Evolutionary conservation across 1,140 invertebrate species (phyloP), one percentile per base, ranked within the genome.

Genomic region (Drosophila lowei): DNA sequence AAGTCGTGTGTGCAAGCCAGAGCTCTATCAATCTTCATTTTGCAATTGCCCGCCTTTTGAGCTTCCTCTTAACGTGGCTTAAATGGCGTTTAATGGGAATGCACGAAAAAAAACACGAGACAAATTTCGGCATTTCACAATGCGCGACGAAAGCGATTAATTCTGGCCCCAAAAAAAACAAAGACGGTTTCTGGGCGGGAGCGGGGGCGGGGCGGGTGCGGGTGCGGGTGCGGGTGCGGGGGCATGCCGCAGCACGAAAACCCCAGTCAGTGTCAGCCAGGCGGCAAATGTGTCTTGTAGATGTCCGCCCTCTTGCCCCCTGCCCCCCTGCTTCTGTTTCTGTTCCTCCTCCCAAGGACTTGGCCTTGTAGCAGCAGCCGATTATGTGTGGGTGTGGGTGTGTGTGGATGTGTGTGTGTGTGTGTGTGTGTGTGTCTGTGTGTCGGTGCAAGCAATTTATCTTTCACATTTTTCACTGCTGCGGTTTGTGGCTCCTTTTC

Each of bases 11-110:
- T 23, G 46, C 43, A 61, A 30, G 28, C 25, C 25, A 7, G 28
- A 30, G 59, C 48, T 59, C 34, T 62, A 83, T 83, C 80, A 83
- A 83, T 84, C 78, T 79, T 79, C 54, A 62, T 76, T 79, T 7
- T 30, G 53, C 38, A 61, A 46, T 49, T 66, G 52, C 52, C 47
- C 11, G 11, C 28, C 6, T 44, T 28, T 38, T 44, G 34, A 13
- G 41, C 46, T 59, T 42, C 41, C 47, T 60, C 13, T 42, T 30
- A 28, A 28, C 30, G 46, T 52, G 48, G 70, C 75, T 65, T 76
- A 84, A 85, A 84, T 79, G 72, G 66, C 79, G 79, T 79, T 84
- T 72, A 79, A 79, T 84, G 75, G 57, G 67, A 79, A 79, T 84
- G 75, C 57, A 72, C 6, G 7, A 30, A 84, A 80, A 63, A 65